Base-by-base conservation (phyloP, 1,140 invertebrate genomes). In the Drosophila nasuta region DNA sequence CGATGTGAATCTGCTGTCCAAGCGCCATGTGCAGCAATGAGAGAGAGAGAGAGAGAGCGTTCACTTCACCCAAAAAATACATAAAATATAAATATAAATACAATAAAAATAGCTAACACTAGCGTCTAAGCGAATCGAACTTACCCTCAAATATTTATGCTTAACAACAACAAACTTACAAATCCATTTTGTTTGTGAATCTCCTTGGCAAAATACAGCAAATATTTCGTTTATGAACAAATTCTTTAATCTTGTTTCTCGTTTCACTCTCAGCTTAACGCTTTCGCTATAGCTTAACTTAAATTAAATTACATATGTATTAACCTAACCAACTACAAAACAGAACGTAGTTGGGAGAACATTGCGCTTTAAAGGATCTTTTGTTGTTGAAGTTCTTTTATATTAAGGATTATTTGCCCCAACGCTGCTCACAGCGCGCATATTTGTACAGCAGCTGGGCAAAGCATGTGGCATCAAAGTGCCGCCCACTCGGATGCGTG, bases 361-460 rank as follows among this genome's bases (percentile, higher is more conserved):
- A 38, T 38, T 38, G 35, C 35, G 35, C 35, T 38, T 38, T 38
- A 8, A 38, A 38, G 6, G 35, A 8, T 8, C 20, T 25, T 25
- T 25, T 25, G 20, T 25, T 25, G 20, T 20, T 20, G 20, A 20
- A 20, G 0, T 20, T 20, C 0, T 3, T 3, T 38, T 38, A 1
- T 0, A 10, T 10, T 38, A 38, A 33, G 35, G 7, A 38, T 43
- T 86, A 92, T 76, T 91, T 92, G 38, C 91, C 91, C 91, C 86
- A 92, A n/a, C 91, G 75, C 59, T 92, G 91, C 76, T 92, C 91
- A 63, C 89, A 91, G 15, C 87, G 81, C 45, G 91, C 89, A 71
- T 90, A 92, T 77, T 75, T 88, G 45, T 68, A 91, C 6, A 92
- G 81, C 63, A 92, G 67, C 15, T 65, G 72, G n/a, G 67, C 76